phyloP scores from a whole-genome alignment of 2,888 invertebrate genomes.

The Timandra comae region DNA sequence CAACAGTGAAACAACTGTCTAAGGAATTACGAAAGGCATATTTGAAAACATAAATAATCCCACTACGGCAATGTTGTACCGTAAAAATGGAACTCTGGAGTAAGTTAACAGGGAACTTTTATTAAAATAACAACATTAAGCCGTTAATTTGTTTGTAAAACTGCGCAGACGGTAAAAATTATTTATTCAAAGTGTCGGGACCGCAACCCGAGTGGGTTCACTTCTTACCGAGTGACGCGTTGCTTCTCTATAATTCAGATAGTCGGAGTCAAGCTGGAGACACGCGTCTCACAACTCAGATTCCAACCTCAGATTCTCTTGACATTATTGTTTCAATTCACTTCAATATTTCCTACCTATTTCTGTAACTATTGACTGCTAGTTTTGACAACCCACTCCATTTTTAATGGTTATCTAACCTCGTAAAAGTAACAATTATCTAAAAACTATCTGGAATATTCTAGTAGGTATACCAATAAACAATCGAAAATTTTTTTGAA shows the following conservation, averaged over 20 bases:
- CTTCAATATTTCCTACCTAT: no score
- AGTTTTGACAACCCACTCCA: no score
- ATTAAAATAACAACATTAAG: slow-evolving; percentile 73
- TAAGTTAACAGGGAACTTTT: slow-evolving; percentile 64
- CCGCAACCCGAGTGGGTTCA: slow-evolving; percentile 45
- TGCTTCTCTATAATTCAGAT: slow-evolving; percentile 62
- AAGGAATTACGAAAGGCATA: slow-evolving; percentile 14
- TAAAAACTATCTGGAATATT: no score
- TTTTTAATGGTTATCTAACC: no score
- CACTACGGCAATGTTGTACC: slow-evolving; percentile 52
- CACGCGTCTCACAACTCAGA: slow-evolving; percentile 17
- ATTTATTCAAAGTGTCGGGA: slow-evolving; percentile 65
- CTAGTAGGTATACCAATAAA: no score
- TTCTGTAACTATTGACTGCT: no score
- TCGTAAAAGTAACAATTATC: no score
- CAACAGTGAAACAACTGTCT: no score
- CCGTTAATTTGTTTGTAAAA: slow-evolving; percentile 75
- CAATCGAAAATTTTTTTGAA: no score
- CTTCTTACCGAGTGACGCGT: slow-evolving; percentile 53
- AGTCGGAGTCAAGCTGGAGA: slow-evolving; percentile 20
- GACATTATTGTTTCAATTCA: no score
- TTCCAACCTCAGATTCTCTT: slow-evolving; percentile 5
- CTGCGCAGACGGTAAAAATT: slow-evolving; percentile 72
- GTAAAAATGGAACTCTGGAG: slow-evolving; percentile 62
- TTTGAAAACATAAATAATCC: slow-evolving; percentile 57